Conservation (phyloP, 2,888 invertebrate species). For the Eucriotettix oculatus region DNA sequence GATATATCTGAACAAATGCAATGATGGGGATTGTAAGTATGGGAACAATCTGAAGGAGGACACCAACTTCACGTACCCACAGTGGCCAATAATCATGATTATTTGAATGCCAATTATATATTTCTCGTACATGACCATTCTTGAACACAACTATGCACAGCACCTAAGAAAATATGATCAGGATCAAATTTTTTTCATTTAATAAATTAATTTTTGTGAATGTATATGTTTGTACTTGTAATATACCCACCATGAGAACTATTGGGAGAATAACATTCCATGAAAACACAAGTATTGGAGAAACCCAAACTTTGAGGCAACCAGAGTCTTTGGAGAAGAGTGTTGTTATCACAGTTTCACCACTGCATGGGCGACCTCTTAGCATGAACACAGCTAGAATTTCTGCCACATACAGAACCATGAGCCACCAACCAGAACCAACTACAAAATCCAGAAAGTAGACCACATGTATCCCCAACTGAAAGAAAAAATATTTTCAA, state of each 20-base stretch:
- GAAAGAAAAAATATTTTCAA: slow-evolving; percentile 16
- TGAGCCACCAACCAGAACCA: slow-evolving; percentile 77
- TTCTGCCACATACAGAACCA: slow-evolving; percentile 57
- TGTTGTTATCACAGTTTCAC: slow-evolving; percentile 50
- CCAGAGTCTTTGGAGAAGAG: slow-evolving; percentile 32
- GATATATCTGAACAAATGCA: slow-evolving; percentile 54
- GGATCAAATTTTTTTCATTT: not conserved
- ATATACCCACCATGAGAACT: slow-evolving; percentile 48
- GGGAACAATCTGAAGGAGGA: slow-evolving; percentile 57
- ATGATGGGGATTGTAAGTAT: slow-evolving; percentile 55
- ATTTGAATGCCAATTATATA: slow-evolving; percentile 46
- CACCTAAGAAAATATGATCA: slow-evolving; percentile 26
- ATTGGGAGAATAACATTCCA: slow-evolving; percentile 82
- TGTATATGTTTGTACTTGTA: not conserved
- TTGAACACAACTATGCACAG: slow-evolving; percentile 54
- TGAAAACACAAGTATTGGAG: slow-evolving; percentile 58
- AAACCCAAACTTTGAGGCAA: slow-evolving; percentile 37
- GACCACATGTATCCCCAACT: slow-evolving; percentile 63
- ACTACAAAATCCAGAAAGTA: slow-evolving; percentile 74
- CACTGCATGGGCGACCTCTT: slow-evolving; percentile 70
- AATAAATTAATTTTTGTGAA: not conserved
- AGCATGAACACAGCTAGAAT: slow-evolving; percentile 73
- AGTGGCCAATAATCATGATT: slow-evolving; percentile 59
- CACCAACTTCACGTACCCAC: slow-evolving; percentile 64
- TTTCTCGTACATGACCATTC: slow-evolving; percentile 45